Conservation (phyloP, 2,113 vertebrate species). For the Hyaena hyaena region DNA sequence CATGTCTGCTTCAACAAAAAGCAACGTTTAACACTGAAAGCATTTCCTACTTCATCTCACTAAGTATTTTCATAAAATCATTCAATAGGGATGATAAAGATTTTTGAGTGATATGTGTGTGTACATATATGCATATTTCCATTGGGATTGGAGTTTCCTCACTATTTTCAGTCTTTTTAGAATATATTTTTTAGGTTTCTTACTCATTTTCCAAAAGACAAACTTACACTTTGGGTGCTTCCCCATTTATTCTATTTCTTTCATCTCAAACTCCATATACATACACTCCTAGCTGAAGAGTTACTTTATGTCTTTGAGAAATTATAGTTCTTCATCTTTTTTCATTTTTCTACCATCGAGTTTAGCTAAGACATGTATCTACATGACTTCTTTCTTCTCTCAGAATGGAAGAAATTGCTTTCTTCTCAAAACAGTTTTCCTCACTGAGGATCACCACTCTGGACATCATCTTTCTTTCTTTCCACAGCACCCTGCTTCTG, state of each 20-base stretch:
- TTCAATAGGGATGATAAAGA: background rate
- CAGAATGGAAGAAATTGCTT: background rate
- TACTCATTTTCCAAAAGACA: background rate
- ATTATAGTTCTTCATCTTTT: background rate
- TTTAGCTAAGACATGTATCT: background rate
- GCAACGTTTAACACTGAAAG: background rate
- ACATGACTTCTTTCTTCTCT: background rate
- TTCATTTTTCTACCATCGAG: background rate
- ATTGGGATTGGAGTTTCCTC: background rate
- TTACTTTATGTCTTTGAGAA: background rate
- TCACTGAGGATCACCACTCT: background rate
- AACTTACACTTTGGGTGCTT: background rate
- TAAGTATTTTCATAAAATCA: background rate
- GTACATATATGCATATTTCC: background rate
- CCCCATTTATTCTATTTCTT: background rate
- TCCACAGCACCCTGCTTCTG: fast-evolving
- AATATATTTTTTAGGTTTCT: background rate
- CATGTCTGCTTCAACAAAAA: background rate
- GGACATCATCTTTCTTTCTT: background rate
- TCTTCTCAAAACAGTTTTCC: background rate
- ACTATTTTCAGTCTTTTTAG: background rate
- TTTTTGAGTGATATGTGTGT: background rate
- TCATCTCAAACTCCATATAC: background rate
- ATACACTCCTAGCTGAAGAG: background rate
- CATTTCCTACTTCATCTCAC: background rate